Percentiles rank a stretch among this genome's conserved stretches.
These are phyloP conservation scores for Mormyrus proboscirostris DNA, from an alignment of 2,797 vertebrate species.

Conservation along the genomic window DNA sequence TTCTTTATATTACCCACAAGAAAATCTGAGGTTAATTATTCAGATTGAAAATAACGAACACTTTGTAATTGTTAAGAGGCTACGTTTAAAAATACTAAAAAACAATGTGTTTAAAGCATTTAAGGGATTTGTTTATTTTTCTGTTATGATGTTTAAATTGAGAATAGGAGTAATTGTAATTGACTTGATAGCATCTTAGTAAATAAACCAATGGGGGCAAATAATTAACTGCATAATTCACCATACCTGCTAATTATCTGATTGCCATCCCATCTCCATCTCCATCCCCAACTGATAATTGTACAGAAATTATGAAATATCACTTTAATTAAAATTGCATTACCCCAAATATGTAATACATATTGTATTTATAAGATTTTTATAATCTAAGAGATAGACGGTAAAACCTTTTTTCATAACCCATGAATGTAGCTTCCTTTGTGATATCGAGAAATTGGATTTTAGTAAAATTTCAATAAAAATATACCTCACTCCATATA, in stretches of 20 bases:
- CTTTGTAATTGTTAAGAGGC: conserved; percentile 27
- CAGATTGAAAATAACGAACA: conserved; percentile 18
- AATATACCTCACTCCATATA: neutral
- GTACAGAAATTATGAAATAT: conserved; percentile 33
- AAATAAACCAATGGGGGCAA: conserved; percentile 33
- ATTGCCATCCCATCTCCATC: conserved; percentile 37
- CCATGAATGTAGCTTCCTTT: neutral
- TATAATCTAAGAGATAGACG: neutral
- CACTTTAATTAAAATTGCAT: conserved; percentile 36
- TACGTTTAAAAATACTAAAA: conserved; percentile 28
- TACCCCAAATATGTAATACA: conserved; percentile 30
- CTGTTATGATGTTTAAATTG: conserved; percentile 14
- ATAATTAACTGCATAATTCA: conserved; percentile 36
- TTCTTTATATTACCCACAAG: conserved; percentile 19
- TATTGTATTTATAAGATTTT: conserved; percentile 10
- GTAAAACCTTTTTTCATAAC: conserved; percentile 8
- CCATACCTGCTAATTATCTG: conserved; percentile 36
- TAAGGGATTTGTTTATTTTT: neutral
- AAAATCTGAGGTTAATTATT: neutral
- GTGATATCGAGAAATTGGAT: neutral
- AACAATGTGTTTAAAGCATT: conserved; percentile 5
- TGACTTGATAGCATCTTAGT: conserved; percentile 29
- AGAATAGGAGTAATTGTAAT: conserved; percentile 43
- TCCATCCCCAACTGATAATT: conserved; percentile 29
- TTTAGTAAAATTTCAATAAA: conserved; percentile 11